Percentiles rank a stretch among this genome's conserved stretches.
These are phyloP conservation scores for Diaperis boleti DNA, from an alignment of 2,888 invertebrate genomes.

Conservation along the genomic window DNA sequence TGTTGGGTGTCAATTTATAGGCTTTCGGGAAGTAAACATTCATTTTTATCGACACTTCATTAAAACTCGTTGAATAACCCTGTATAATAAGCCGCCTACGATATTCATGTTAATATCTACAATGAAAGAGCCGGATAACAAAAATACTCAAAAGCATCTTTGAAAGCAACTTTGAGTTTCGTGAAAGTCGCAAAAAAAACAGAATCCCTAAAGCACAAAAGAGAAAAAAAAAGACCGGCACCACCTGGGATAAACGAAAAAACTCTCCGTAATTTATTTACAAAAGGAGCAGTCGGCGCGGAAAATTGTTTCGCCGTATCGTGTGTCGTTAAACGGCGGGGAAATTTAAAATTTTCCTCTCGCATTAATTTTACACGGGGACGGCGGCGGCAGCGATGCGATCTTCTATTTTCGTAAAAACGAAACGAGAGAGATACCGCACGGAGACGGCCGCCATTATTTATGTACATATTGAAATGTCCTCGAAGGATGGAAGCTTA, in stretches of 20 bases:
- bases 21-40: too few species aligned
- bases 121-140: neutral
- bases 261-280: conserved; percentile 16
- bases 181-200: too few species aligned
- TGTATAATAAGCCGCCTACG: too few species aligned
- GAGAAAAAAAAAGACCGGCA: too few species aligned
- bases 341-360: conserved; percentile 15
- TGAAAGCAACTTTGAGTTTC: neutral
- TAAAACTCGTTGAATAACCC: too few species aligned
- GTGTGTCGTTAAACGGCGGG: conserved; percentile 6
- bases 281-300: conserved; percentile 9
- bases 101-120: too few species aligned
- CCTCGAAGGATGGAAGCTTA: conserved; percentile 16
- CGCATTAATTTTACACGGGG: conserved; percentile 13
- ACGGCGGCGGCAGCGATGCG: neutral
- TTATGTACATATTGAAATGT: conserved; percentile 28
- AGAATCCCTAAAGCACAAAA: too few species aligned
- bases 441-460: conserved; percentile 14
- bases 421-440: conserved; percentile 9
- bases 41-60: too few species aligned
- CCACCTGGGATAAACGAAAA: too few species aligned
- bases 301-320: conserved; percentile 16
- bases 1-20: too few species aligned
- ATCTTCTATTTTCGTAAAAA: conserved; percentile 13
- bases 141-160: neutral